Evolutionary conservation across 2,113 vertebrate genomes (phyloP).

Genomic region (Ahaetulla prasina): DNA sequence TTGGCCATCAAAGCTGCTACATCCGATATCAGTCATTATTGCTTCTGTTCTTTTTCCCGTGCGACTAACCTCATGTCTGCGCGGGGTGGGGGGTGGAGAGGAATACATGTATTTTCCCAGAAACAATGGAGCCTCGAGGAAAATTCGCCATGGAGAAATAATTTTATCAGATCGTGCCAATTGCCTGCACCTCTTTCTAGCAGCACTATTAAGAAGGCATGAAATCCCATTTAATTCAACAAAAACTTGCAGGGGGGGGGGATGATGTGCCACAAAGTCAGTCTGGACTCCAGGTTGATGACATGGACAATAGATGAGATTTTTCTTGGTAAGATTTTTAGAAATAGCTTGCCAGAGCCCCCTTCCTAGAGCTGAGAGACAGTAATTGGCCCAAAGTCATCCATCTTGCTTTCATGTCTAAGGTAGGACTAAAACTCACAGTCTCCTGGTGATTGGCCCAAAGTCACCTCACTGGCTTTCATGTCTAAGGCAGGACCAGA

Average conservation of each 20-base stretch:
- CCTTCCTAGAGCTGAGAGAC: neutral
- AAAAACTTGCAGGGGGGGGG: too few species aligned
- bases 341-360: neutral
- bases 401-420: too few species aligned
- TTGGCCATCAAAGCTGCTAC: neutral
- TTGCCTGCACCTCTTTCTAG: too few species aligned
- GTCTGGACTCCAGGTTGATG: neutral
- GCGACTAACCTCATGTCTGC: neutral
- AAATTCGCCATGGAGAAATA: neutral
- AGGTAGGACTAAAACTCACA: neutral
- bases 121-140: too few species aligned
- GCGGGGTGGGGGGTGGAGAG: fast-evolving
- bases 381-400: neutral
- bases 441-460: too few species aligned
- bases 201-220: neutral
- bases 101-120: neutral
- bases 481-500: neutral
- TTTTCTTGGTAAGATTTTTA: neutral
- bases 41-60: neutral
- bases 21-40: neutral
- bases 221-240: neutral
- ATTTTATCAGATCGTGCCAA: neutral
- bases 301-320: neutral
- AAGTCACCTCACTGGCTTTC: too few species aligned
- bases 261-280: neutral